Evolutionary conservation across 2,797 vertebrate genomes (phyloP).

Genomic region (Stomatorhinus walkeri): DNA sequence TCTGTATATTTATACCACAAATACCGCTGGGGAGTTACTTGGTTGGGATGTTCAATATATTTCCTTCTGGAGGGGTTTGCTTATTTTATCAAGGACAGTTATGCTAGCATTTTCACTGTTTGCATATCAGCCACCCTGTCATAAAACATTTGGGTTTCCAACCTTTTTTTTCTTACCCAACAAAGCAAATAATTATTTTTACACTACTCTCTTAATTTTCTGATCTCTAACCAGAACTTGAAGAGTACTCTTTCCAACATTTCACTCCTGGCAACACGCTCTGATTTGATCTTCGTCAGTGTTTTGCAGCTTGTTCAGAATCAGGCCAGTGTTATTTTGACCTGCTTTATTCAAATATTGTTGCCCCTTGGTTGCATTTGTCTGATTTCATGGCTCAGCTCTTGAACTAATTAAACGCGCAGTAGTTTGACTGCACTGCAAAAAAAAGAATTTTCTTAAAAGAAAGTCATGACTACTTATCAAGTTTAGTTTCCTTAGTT

Average conservation of each 20-base stretch:
- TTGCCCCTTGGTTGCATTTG: slow-evolving; percentile 33
- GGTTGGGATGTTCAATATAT: slow-evolving; percentile 49
- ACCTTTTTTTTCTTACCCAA: slow-evolving; percentile 37
- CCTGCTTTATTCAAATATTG: slow-evolving; percentile 41
- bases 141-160: slow-evolving; percentile 40
- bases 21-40: slow-evolving; percentile 59
- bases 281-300: slow-evolving; percentile 44
- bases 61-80: slow-evolving; percentile 41
- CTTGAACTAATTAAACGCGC: slow-evolving; percentile 40
- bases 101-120: slow-evolving; percentile 46
- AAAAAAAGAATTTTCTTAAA: slow-evolving; percentile 21
- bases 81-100: slow-evolving; percentile 61
- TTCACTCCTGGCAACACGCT: slow-evolving; percentile 38
- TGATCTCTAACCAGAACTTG: slow-evolving; percentile 40
- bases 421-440: slow-evolving; percentile 23
- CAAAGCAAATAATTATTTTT: slow-evolving; percentile 65
- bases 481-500: slow-evolving; percentile 28
- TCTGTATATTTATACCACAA: slow-evolving; percentile 60
- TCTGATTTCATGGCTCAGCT: slow-evolving; percentile 41
- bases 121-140: slow-evolving; percentile 43
- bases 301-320: slow-evolving; percentile 50
- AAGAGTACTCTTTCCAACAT: slow-evolving; percentile 44
- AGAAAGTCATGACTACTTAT: slow-evolving; percentile 24
- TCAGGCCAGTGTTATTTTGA: slow-evolving; percentile 37
- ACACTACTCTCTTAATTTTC: slow-evolving; percentile 43